Evolutionary conservation across 2,797 vertebrate species (phyloP).

Genomic region (Acipenser transmontanus): DNA sequence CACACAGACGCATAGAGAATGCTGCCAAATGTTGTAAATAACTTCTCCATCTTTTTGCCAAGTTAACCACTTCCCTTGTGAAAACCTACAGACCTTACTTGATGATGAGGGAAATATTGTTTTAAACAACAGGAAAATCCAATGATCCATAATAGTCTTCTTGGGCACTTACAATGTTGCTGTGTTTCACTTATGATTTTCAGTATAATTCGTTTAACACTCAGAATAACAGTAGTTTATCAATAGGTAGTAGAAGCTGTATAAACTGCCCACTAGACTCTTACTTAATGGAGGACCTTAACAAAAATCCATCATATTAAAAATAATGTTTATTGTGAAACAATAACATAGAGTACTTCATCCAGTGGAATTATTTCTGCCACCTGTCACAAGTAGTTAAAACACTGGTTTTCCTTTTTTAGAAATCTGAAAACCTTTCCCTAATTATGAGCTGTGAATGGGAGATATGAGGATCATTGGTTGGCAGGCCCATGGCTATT

Average conservation of each 20-base stretch:
- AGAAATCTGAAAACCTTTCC: no score
- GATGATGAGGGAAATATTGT: neutral
- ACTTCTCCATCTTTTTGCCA: neutral
- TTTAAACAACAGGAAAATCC: neutral
- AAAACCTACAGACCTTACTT: neutral
- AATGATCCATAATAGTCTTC: neutral
- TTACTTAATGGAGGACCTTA: no score
- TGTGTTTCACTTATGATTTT: neutral
- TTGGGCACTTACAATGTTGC: neutral
- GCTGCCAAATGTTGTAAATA: neutral
- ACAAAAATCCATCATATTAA: no score
- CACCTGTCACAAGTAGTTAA: no score
- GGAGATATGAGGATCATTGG: no score
- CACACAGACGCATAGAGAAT: neutral
- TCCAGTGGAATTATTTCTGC: no score
- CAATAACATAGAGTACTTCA: no score
- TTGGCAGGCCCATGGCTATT: no score
- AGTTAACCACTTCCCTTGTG: neutral
- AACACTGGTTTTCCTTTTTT: no score
- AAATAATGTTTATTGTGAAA: no score
- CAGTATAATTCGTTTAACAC: neutral
- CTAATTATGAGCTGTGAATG: no score
- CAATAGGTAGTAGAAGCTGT: neutral
- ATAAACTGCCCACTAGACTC: no score
- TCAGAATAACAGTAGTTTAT: slow-evolving; percentile 1